Evolutionary conservation across 1,140 invertebrate species (phyloP).

Genomic region (Eriocheir sinensis): DNA sequence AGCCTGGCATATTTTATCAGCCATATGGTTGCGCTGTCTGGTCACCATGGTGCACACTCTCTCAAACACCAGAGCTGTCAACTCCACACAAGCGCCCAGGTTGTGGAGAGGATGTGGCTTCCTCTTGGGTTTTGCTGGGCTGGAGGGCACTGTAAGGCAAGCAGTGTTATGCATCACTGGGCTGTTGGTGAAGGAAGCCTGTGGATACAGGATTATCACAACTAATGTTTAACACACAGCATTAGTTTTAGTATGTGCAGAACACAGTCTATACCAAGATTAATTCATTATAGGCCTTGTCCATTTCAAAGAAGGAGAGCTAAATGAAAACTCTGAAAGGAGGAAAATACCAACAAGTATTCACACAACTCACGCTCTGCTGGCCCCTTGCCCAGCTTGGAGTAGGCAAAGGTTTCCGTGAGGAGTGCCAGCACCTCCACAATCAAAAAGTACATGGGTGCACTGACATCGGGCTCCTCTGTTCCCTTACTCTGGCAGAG

Average conservation of each 20-base stretch:
- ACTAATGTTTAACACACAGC: too few species aligned
- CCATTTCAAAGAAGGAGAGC: neutral
- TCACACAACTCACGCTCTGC: slow-evolving; percentile 53
- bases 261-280: too few species aligned
- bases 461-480: slow-evolving; percentile 59
- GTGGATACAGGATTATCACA: too few species aligned
- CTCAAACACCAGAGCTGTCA: slow-evolving; percentile 46
- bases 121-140: slow-evolving; percentile 72
- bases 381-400: slow-evolving; percentile 63
- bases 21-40: slow-evolving; percentile 39
- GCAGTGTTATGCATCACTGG: too few species aligned
- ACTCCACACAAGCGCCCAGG: slow-evolving; percentile 53
- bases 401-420: slow-evolving; percentile 52
- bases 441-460: slow-evolving; percentile 9
- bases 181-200: too few species aligned
- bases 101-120: slow-evolving; percentile 70
- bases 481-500: slow-evolving; percentile 29
- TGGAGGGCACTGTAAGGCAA: slow-evolving; percentile 64
- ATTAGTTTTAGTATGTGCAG: too few species aligned
- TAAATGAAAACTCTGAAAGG: too few species aligned
- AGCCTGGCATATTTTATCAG: slow-evolving; percentile 50
- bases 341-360: neutral
- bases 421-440: slow-evolving; percentile 54
- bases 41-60: slow-evolving; percentile 60
- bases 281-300: neutral